A percentile compares a stretch with the other conserved stretches of the same genome.
Conservation (phyloP, 2,113 vertebrate species). For the Diadophis punctatus region DNA sequence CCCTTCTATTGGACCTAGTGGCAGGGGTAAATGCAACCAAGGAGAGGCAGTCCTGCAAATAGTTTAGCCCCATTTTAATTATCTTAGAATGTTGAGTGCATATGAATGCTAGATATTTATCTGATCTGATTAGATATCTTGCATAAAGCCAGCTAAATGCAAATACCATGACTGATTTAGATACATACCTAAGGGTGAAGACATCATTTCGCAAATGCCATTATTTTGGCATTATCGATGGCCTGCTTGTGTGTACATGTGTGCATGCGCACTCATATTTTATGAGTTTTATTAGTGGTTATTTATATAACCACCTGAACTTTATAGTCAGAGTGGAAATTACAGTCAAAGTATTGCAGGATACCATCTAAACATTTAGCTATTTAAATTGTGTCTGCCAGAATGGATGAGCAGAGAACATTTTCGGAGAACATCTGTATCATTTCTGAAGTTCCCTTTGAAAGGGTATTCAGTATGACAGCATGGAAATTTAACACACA, state of each 20-base stretch:
- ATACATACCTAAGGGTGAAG: neutral
- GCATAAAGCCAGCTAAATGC: neutral
- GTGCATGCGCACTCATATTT: neutral
- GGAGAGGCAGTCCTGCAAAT: neutral
- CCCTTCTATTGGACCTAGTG: neutral
- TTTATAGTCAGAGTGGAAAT: neutral
- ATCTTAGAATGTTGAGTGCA: neutral
- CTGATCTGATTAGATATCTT: neutral
- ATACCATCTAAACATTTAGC: constrained; percentile 5
- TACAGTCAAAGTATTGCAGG: neutral
- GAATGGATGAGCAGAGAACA: neutral
- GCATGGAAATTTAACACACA: neutral
- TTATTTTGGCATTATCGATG: neutral
- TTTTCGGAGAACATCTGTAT: neutral
- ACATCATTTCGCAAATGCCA: neutral
- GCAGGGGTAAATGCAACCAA: neutral
- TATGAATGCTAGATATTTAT: neutral
- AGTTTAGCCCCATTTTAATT: neutral
- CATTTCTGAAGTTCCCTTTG: neutral
- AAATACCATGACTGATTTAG: neutral
- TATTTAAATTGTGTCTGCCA: neutral
- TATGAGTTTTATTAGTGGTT: too few relatives aligned
- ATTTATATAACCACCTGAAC: neutral
- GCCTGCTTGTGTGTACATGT: neutral
- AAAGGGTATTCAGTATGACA: constrained; percentile 17